Conservation (phyloP, 35 echinoderm and acorn worm genomes). For the Strongylocentrotus purpuratus region DNA sequence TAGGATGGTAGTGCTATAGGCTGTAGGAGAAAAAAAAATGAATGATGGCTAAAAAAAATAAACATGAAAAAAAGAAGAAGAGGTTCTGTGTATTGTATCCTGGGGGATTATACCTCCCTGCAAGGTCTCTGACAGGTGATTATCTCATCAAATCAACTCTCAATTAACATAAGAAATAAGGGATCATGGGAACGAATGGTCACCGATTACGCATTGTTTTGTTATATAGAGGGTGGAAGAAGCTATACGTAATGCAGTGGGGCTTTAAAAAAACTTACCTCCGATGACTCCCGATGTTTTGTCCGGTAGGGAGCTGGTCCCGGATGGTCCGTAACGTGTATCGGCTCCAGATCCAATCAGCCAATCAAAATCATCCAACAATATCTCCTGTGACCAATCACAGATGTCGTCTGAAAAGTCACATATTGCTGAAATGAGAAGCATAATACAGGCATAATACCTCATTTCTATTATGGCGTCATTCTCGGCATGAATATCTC, state of each 20-base stretch:
- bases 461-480: background rate
- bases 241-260: too few species aligned
- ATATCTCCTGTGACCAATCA: conserved; percentile 64
- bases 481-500: too few species aligned
- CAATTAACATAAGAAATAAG: background rate
- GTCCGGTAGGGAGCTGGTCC: conserved; percentile 16
- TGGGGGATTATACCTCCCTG: too few species aligned
- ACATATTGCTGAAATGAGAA: conserved; percentile 48
- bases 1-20: too few species aligned
- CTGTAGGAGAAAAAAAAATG: too few species aligned
- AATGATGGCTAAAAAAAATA: too few species aligned
- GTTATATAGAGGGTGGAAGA: too few species aligned
- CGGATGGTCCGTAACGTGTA: conserved; percentile 18
- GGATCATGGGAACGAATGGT: too few species aligned
- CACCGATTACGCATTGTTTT: too few species aligned
- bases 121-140: too few species aligned
- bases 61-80: too few species aligned
- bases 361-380: conserved; percentile 79
- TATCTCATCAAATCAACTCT: background rate
- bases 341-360: conserved; percentile 43
- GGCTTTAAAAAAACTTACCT: background rate
- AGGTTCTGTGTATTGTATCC: too few species aligned
- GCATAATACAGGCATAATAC: background rate
- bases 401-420: conserved; percentile 75
- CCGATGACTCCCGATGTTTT: conserved; percentile 46